Percentiles rank a stretch among this genome's conserved stretches.
phyloP scores from a whole-genome alignment of 1,140 invertebrate genomes.

The Hyles vespertilio region DNA sequence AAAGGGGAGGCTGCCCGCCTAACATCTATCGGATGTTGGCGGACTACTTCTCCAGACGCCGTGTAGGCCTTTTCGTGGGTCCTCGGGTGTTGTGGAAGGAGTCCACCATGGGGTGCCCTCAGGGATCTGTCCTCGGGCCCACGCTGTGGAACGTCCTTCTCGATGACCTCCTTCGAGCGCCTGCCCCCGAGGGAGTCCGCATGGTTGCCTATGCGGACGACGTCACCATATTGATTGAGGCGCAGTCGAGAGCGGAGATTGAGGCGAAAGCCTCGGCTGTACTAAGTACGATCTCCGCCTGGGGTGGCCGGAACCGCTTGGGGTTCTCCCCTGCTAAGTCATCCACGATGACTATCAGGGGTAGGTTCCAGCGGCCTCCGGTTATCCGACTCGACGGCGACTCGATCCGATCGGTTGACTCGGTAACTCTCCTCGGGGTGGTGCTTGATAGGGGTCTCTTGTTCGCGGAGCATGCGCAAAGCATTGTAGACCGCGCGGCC shows the following conservation, averaged over 20 bases:
- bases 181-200: too few species aligned
- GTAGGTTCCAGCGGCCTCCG: background rate
- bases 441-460: conserved; percentile 2
- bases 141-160: conserved; percentile 63
- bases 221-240: conserved; percentile 37
- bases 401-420: background rate
- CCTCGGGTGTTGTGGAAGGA: too few species aligned
- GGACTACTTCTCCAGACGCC: too few species aligned
- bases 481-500: conserved; percentile 11
- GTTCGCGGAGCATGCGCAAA: conserved; percentile 13
- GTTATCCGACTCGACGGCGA: background rate
- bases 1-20: too few species aligned
- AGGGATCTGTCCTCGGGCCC: conserved; percentile 65
- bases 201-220: conserved; percentile 56
- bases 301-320: conserved; percentile 4
- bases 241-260: conserved; percentile 25
- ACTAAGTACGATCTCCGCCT: too few species aligned
- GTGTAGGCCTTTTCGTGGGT: too few species aligned
- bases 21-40: too few species aligned
- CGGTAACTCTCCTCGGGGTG: conserved; percentile 8
- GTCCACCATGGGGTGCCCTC: conserved; percentile 56
- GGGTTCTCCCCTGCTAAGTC: background rate
- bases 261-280: conserved; percentile 9
- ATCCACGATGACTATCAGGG: background rate
- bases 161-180: conserved; percentile 43